Percentiles rank a stretch among this genome's conserved stretches.
Evolutionary conservation across 2,113 vertebrate genomes (phyloP).

Genomic region (Corydoras maculifer): DNA sequence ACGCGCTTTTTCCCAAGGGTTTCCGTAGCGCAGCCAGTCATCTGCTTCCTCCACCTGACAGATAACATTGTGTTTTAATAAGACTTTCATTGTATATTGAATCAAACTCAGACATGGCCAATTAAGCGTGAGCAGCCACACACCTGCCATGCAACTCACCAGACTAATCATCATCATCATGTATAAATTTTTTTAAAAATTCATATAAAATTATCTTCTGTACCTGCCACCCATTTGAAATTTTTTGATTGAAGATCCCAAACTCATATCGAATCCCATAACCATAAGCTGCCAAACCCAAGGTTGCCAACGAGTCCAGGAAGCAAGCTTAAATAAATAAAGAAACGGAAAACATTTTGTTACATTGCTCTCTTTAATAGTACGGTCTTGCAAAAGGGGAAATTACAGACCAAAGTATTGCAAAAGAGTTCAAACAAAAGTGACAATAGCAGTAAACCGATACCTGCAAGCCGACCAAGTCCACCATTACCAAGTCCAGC

Average conservation of each 20-base stretch:
- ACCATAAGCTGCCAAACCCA: constrained; percentile 79
- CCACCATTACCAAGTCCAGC: constrained; percentile 83
- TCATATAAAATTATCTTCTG: neutral
- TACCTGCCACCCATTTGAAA: constrained; percentile 81
- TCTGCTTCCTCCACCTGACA: constrained; percentile 80
- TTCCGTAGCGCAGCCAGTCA: constrained; percentile 83
- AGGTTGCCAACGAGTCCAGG: constrained; percentile 80
- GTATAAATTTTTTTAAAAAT: neutral
- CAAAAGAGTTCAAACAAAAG: neutral
- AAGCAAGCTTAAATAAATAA: constrained; percentile 71
- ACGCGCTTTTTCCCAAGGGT: constrained; percentile 84
- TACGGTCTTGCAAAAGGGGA: constrained; percentile 1
- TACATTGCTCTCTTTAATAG: neutral
- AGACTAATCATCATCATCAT: neutral
- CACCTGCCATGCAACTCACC: too few relatives aligned
- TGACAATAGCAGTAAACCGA: neutral
- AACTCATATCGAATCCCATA: constrained; percentile 88
- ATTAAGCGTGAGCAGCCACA: too few relatives aligned
- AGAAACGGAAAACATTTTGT: neutral
- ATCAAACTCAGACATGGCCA: too few relatives aligned
- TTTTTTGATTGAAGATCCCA: constrained; percentile 89
- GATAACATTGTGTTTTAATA: neutral
- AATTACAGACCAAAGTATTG: neutral
- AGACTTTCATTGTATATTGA: too few relatives aligned
- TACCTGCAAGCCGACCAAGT: constrained; percentile 81